A percentile compares a stretch with the other conserved stretches of the same genome.
These are phyloP conservation scores for Paralvinella palmiformis DNA, from an alignment of 1,140 invertebrate genomes.

Conservation along the genomic window DNA sequence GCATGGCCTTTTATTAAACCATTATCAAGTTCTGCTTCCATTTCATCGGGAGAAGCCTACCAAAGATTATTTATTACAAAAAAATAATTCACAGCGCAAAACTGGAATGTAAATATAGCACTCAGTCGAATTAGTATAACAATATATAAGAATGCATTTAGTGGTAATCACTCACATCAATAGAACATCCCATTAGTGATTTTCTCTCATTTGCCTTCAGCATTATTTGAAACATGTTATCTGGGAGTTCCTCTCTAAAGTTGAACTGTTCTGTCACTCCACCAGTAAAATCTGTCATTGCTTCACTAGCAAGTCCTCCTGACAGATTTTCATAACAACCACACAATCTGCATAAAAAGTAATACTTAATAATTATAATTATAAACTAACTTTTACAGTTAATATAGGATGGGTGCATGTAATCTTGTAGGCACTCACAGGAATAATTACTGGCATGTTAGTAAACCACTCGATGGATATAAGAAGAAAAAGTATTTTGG, in stretches of 20 bases:
- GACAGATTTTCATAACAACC: constrained; percentile 65
- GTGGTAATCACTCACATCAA: constrained; percentile 70
- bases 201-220: constrained; percentile 85
- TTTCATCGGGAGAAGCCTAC: constrained; percentile 10
- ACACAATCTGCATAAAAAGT: constrained; percentile 2
- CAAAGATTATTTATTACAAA: too few relatives aligned
- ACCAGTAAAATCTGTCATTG: constrained; percentile 66
- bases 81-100: background rate
- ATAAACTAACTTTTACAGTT: too few relatives aligned
- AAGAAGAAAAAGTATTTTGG: too few relatives aligned
- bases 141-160: background rate
- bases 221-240: constrained; percentile 84
- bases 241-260: constrained; percentile 33
- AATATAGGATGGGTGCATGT: too few relatives aligned
- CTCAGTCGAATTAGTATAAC: background rate
- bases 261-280: constrained; percentile 31
- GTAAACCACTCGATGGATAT: too few relatives aligned
- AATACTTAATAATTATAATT: too few relatives aligned
- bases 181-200: constrained; percentile 94
- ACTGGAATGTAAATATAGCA: background rate
- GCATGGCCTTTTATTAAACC: constrained; percentile 92
- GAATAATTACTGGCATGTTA: too few relatives aligned
- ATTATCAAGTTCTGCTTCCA: constrained; percentile 59
- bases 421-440: too few relatives aligned
- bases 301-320: constrained; percentile 60